Evolutionary conservation across 2,797 vertebrate genomes (phyloP).

Genomic region (Alcedo quadribrachys): DNA sequence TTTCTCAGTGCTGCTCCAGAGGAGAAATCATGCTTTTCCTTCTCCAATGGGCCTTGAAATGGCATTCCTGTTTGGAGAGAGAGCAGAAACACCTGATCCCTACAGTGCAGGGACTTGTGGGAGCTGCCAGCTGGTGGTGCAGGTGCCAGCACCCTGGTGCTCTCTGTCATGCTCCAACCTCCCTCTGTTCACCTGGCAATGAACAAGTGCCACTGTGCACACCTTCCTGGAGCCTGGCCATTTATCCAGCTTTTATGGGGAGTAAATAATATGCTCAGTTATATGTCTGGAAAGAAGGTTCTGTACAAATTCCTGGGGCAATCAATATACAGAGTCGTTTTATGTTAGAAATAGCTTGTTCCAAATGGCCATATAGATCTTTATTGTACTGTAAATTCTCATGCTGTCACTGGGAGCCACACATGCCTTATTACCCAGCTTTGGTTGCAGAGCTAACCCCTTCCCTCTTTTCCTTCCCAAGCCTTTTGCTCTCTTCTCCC

Average conservation of each 20-base stretch:
- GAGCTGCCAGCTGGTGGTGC: neutral
- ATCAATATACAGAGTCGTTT: slow-evolving; percentile 64
- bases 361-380: slow-evolving; percentile 65
- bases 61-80: neutral
- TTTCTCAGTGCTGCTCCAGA: neutral
- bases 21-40: neutral
- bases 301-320: slow-evolving; percentile 65
- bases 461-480: neutral
- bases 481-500: neutral
- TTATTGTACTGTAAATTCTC: slow-evolving; percentile 67
- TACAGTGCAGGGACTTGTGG: neutral
- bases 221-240: slow-evolving; percentile 43
- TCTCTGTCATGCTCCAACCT: neutral
- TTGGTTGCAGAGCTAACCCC: neutral
- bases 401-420: slow-evolving; percentile 51
- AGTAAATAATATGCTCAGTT: slow-evolving; percentile 69
- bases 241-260: slow-evolving; percentile 58
- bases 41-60: neutral
- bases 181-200: slow-evolving; percentile 39
- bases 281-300: slow-evolving; percentile 63
- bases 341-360: slow-evolving; percentile 70
- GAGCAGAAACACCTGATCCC: neutral
- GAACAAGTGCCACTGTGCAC: neutral
- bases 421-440: slow-evolving; percentile 28
- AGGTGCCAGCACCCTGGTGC: neutral